Base-by-base conservation (phyloP, 2,113 vertebrate genomes). In the Hippocampus barbouri region DNA sequence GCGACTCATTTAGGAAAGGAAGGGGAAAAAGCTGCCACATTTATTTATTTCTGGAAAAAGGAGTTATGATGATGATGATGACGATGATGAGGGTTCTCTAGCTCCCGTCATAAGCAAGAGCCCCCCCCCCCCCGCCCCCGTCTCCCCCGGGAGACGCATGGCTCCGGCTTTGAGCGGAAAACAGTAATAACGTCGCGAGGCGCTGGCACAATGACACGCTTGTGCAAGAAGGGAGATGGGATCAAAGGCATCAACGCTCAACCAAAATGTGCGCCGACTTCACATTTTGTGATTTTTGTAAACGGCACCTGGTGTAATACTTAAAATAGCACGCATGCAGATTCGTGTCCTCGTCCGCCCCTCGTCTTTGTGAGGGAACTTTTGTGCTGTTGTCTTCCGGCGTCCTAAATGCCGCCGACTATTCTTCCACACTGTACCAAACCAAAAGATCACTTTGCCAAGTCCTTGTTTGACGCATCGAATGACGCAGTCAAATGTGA, bases 1-100 rank as follows among this genome's bases (percentile, higher is more conserved):
- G 80, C 41, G 2, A 27, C 12, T 66, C 43, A 18, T 66, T 66
- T 66, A 47, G 23, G 43, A 66, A 66, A 16, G 27, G 15, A 60
- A 60, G 30, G 59, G 59, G 59, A 75, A 78, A 68, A 66, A 80
- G 63, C 70, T 77, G 73, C 83, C 75, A 77, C 70, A 62, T 80
- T 72, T 76, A 89, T 90, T 84, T 85, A 73, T 79, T 70, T 74
- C 64, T 68, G 71, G 78, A 79, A 88, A 73, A 80, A 23, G n/a
- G 75, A 82, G 79, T 80, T 80, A 71, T 85, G 78, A 83, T 85
- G 77, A 88, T 83, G 40, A 23, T 14, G 40, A 66, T 25, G 40
- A 23, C 7, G 40, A 66, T 25, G 64, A 27, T 27, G 64, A 47
- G 40, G 41, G 64, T 66, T 77, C 62, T 78, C 75, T 86, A 76